Evolutionary conservation across 2,113 vertebrate genomes (phyloP), one percentile per base, ranked within the genome.

Genomic region (Pluvianellus socialis): DNA sequence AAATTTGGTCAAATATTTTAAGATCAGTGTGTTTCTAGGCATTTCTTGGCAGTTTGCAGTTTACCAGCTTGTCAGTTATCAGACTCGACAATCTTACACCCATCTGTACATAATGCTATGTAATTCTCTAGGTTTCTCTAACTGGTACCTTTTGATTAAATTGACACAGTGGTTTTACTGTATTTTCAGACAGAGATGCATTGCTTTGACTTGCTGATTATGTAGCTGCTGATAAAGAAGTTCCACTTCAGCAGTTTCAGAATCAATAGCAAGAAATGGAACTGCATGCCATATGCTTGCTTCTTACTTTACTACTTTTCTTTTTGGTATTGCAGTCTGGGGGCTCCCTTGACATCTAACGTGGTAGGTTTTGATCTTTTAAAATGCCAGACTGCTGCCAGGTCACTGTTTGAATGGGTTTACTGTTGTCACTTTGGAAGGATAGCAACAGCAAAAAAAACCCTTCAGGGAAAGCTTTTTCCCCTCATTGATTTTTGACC

Each of bases 221-320:
- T 80, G 79, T 61, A 77, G 52, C 53, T 82, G 49, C 70, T 93
- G 90, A 94, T 91, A 94, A 94, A 95, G 80, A 87, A 92, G 76
- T 92, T 96, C 59, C 44, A 61, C 35, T 93, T 95, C 91, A 96
- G 86, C 83, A 79, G 65, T 79, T 88, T 91, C 75, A 94, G 79
- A 96, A 91, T 92, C 90, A 88, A 94, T 96, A 93, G 55, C 59
- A 94, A 91, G 56, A 94, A 92, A 89, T 79, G 65, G 72, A 92
- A 79, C 75, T 86, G 30, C 30, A 56, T 79, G 68, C 80, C 79
- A 84, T 89, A 88, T 84, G 72, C 35, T 90, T 87, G 27, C 47
- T 94, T 38, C 72, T 94, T 91, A 70, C 14, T 83, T 82, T 94
- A 94, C 83, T 92, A 35, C 73, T 86, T 92, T 85, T 76, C 21